Evolutionary conservation across 2,888 invertebrate genomes (phyloP), one percentile per base, ranked within the genome.

Genomic region (Camponotus fellah): DNA sequence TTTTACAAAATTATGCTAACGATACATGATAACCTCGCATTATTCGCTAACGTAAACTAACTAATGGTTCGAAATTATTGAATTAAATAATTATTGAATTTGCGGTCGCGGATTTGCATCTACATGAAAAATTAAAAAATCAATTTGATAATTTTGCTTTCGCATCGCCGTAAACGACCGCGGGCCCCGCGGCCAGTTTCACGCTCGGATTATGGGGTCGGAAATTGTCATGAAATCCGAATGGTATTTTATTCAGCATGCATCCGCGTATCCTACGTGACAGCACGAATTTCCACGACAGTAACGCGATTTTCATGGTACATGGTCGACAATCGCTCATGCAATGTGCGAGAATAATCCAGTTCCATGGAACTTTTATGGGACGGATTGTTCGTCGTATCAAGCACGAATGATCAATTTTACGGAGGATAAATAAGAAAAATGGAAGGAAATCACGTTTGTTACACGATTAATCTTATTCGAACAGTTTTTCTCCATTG

Each of bases 261-360:
- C 46, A 34, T 71, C 14, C 21, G 46, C 58, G 53, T 8, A 53
- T n/a, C n/a, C 53, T 53, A 72, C 40, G 72, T 62, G 56, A 68
- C 79, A n/a, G 58, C 14, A 26, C 37, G 17, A 46, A 72, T 79
- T 79, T 79, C 46, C 60, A 72, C 60, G 46, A 60, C 37, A 58
- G 60, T 79, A 79, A 79, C 58, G 37, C 74, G 74, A 79, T 79
- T 79, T 71, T 71, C 79, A 60, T 72, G 72, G 60, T 60, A 37
- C 74, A 46, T 14, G 14, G 43, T 14, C 43, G 56, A 32, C 75
- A 74, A 79, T 79, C 79, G 37, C 26, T 79, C 74, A 46, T 79
- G 37, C 60, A 79, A 72, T 72, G 65, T 64, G 34, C 53, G 40
- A 26, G 17, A 81, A 81, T 76, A 81, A 81, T 77, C 17, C 64